Percentiles rank a stretch among this genome's conserved stretches.
phyloP scores from a whole-genome alignment of 1,140 invertebrate species.

The Drosophila ohnishii region DNA sequence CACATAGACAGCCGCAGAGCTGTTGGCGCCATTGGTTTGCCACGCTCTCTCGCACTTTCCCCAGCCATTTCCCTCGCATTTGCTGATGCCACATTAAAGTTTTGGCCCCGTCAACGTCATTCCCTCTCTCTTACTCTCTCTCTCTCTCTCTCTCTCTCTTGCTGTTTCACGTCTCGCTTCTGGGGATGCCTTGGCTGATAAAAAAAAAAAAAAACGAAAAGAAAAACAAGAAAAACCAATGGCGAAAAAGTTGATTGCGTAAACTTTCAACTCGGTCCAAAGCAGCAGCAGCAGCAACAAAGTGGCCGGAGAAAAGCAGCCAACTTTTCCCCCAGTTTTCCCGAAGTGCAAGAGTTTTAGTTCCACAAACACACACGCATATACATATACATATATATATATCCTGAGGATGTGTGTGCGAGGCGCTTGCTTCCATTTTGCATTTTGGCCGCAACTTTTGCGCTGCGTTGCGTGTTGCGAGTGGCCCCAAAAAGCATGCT shows the following conservation, averaged over 20 bases:
- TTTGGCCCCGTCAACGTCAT: slow-evolving; percentile 64
- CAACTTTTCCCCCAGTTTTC: slow-evolving; percentile 42
- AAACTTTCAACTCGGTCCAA: slow-evolving; percentile 51
- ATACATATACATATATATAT: slow-evolving; percentile 1
- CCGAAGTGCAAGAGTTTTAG: slow-evolving; percentile 57
- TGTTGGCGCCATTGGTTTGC: slow-evolving; percentile 70
- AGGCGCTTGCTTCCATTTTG: slow-evolving; percentile 37
- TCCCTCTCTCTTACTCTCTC: slow-evolving; percentile 5
- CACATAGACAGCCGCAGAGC: slow-evolving; percentile 51
- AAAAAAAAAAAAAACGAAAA: slow-evolving; percentile 10
- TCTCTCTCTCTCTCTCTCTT: neutral
- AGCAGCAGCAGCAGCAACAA: slow-evolving; percentile 43
- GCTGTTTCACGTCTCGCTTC: slow-evolving; percentile 11
- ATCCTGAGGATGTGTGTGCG: slow-evolving; percentile 9
- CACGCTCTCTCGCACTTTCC: slow-evolving; percentile 52
- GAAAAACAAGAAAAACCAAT: slow-evolving; percentile 22
- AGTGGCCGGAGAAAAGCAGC: slow-evolving; percentile 46
- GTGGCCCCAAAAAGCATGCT: slow-evolving; percentile 57
- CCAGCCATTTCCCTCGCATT: slow-evolving; percentile 41
- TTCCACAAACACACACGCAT: slow-evolving; percentile 20
- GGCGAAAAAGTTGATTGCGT: slow-evolving; percentile 62
- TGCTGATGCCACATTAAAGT: slow-evolving; percentile 69
- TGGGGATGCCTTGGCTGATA: slow-evolving; percentile 32
- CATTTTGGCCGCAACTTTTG: slow-evolving; percentile 50
- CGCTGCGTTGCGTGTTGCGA: slow-evolving; percentile 52